Evolutionary conservation across 2,797 vertebrate genomes (phyloP), one percentile per base, ranked within the genome.

Genomic region (Sylvilagus floridanus): DNA sequence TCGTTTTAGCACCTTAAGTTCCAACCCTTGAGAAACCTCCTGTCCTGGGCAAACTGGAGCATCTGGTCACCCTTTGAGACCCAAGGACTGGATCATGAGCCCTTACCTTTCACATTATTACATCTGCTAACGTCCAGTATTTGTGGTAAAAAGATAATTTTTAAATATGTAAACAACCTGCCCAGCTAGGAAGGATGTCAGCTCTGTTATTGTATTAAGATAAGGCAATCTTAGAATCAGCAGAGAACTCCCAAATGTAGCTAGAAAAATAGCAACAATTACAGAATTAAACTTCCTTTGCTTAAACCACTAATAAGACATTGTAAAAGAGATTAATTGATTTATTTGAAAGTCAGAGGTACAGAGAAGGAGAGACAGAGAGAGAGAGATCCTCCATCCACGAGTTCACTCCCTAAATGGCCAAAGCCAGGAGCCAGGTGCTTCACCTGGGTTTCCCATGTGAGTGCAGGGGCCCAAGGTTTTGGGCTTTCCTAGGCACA

Each of bases 171-270:
- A 82, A 96, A 93, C 62, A 95, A 77, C 89, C 52, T 32, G 26
- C 63, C 24, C 66, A 69, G 42, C 92, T 87, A 83, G 28, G 8
- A 35, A 96, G 30, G 84, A 73, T 95, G 89, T 75, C 77, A 72
- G 37, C 73, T 95, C 13, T 94, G 57, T 82, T 91, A 71, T 97
- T 69, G 95, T 75, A 81, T 73, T 62, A 72, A 54, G 50, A 95
- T 96, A 97, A 95, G 54, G 32, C 71, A 79, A 90, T 94, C 78
- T 92, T 84, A 76, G 26, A 72, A 95, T 94, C 88, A 83, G 62
- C 47, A 90, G 84, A 95, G 73, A 91, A 73, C 52, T 87, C 50
- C 65, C 78, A 94, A 83, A 73, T n/a, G 32, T 75, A 66, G n/a
- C 75, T 86, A 10, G 87, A 88, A 95, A 88, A 91, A 93, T 85